Percentiles rank a stretch among this genome's conserved stretches.
Evolutionary conservation across 2,888 invertebrate genomes (phyloP).

Genomic region (Spisula subtruncata): DNA sequence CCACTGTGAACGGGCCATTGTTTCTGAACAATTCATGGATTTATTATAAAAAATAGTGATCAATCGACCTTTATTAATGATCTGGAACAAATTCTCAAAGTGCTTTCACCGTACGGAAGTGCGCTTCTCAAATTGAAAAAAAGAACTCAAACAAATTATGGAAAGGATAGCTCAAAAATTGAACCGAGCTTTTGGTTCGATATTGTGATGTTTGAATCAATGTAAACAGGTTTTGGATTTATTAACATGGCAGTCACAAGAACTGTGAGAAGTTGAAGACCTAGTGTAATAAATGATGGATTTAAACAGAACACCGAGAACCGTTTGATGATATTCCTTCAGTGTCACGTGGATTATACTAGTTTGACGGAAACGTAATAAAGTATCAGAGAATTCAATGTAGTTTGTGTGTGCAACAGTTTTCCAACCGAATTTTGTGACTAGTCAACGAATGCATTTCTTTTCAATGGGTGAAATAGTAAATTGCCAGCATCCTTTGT

Average conservation of each 20-base stretch:
- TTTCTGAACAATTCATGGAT: background rate
- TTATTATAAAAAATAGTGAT: background rate
- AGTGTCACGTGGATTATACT: background rate
- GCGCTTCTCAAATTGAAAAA: background rate
- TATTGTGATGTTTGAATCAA: background rate
- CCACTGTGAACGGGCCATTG: background rate
- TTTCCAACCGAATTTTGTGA: constrained; percentile 34
- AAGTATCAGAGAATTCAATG: background rate
- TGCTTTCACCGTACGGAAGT: constrained; percentile 3
- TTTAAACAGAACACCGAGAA: background rate
- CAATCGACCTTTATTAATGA: background rate
- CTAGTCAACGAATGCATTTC: constrained; percentile 24
- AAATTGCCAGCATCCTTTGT: constrained; percentile 53
- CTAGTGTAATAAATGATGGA: background rate
- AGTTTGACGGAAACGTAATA: background rate
- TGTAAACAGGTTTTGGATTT: background rate
- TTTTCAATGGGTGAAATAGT: constrained; percentile 27
- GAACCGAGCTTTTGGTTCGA: background rate
- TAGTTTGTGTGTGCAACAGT: constrained; percentile 40
- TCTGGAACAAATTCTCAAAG: background rate
- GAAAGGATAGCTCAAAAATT: background rate
- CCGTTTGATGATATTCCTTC: background rate
- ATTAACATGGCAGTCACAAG: background rate
- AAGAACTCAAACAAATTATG: background rate
- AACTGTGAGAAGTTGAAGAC: background rate